Evolutionary conservation across 2,797 vertebrate species (phyloP).

Genomic region (Anguilla obscura): DNA sequence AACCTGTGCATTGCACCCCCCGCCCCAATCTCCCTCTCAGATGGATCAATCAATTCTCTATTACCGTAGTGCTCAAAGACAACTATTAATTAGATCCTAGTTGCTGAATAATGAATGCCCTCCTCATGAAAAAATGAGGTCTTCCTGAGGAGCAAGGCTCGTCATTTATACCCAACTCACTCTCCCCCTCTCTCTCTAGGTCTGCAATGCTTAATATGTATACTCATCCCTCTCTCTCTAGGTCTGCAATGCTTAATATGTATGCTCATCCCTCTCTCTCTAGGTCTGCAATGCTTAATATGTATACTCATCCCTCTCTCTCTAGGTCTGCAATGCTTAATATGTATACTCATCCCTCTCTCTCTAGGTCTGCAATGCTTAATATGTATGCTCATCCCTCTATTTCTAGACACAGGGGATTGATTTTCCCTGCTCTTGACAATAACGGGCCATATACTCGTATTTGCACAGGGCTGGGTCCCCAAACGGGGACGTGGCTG

Average conservation of each 20-base stretch:
- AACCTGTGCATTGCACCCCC: constrained; percentile 39
- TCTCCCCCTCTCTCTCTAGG: background rate
- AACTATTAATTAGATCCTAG: constrained; percentile 63
- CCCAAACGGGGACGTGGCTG: background rate
- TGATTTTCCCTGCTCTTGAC: constrained; percentile 4
- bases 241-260: constrained; percentile 2
- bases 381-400: constrained; percentile 8
- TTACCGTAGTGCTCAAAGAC: constrained; percentile 69
- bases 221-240: background rate
- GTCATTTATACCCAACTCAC: constrained; percentile 40
- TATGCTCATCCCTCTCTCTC: constrained; percentile 3
- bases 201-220: constrained; percentile 1
- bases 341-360: background rate
- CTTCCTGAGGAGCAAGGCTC: constrained; percentile 25
- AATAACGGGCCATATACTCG: background rate
- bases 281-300: background rate
- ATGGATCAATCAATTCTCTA: constrained; percentile 73
- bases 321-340: background rate
- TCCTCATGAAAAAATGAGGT: constrained; percentile 56
- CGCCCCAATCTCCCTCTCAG: constrained; percentile 52
- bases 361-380: background rate
- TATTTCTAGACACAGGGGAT: background rate
- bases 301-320: constrained; percentile 13
- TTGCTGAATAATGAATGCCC: constrained; percentile 72
- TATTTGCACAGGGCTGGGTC: constrained; percentile 14